phyloP scores from a whole-genome alignment of 2,888 invertebrate species.

The Drosophila austrosaltans region DNA sequence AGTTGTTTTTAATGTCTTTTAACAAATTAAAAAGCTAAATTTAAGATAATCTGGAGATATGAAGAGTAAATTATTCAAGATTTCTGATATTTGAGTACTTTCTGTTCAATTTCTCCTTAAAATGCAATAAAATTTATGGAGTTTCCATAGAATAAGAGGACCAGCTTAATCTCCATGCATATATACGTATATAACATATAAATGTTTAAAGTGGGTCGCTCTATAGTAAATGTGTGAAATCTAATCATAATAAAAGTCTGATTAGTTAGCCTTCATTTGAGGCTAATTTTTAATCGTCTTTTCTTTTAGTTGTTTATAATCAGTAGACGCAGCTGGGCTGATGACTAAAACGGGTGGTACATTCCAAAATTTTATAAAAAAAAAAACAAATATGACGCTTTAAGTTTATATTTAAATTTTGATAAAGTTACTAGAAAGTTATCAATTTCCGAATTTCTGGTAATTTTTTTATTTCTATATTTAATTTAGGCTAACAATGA shows the following conservation, averaged over 20 bases:
- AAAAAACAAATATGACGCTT: neutral
- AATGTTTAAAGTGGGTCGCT: neutral
- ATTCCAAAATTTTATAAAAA: neutral
- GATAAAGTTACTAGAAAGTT: neutral
- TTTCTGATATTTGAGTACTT: too few species aligned
- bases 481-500: neutral
- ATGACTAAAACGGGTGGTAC: neutral
- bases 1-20: too few species aligned
- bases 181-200: too few species aligned
- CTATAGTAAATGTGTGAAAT: neutral
- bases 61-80: too few species aligned
- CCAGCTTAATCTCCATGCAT: neutral
- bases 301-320: neutral
- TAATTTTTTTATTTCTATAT: neutral
- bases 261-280: neutral
- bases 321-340: neutral
- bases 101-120: too few species aligned
- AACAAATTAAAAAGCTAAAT: too few species aligned
- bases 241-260: neutral
- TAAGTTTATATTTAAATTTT: neutral
- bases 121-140: too few species aligned
- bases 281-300: neutral
- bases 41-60: too few species aligned
- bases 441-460: neutral
- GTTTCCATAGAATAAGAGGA: neutral